These are phyloP conservation scores for Acromyrmex charruanus DNA, from an alignment of 1,140 invertebrate species.

Conservation along the genomic window DNA sequence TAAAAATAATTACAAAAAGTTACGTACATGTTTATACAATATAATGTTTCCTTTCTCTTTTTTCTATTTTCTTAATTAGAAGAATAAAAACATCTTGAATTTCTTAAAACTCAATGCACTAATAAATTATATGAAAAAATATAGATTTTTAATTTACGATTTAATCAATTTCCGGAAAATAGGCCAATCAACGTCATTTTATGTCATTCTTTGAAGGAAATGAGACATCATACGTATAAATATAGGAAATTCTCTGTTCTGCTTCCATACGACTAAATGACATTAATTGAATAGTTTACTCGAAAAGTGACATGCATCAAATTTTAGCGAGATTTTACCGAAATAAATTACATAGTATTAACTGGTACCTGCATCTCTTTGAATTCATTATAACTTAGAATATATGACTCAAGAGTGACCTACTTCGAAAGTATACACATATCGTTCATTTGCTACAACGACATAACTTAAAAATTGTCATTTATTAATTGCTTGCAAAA, in stretches of 20 bases:
- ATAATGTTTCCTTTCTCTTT: background rate
- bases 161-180: constrained; percentile 1
- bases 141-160: background rate
- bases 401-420: constrained; percentile 14
- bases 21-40: background rate
- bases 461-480: too few relatives aligned
- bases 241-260: constrained; percentile 41
- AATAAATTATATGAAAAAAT: background rate
- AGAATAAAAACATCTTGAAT: background rate
- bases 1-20: background rate
- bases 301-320: constrained; percentile 34
- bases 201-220: background rate
- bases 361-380: constrained; percentile 18
- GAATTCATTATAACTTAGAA: constrained; percentile 24
- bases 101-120: background rate
- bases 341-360: constrained; percentile 37
- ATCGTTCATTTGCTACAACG: too few relatives aligned
- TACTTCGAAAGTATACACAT: background rate
- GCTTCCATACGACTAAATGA: constrained; percentile 33
- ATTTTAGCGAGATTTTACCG: constrained; percentile 26
- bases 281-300: constrained; percentile 47
- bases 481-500: too few relatives aligned
- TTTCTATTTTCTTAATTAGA: background rate
- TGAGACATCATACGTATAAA: constrained; percentile 31
- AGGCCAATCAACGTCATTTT: constrained; percentile 16